Conservation (phyloP, 2,797 vertebrate species). For the Denticeps clupeoides region DNA sequence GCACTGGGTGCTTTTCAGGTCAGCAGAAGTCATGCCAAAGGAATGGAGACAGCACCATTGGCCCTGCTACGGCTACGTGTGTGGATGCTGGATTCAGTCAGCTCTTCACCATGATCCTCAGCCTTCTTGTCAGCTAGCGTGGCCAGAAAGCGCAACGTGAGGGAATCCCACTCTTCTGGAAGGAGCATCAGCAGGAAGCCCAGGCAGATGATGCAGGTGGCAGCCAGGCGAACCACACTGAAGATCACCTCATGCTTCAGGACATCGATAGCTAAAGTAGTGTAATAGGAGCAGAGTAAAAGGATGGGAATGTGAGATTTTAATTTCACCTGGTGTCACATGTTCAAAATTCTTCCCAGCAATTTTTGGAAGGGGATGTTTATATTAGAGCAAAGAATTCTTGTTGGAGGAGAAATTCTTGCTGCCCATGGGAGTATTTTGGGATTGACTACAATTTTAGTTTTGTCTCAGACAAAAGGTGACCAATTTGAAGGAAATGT, state of each 20-base stretch:
- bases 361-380: not conserved
- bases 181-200: slow-evolving; percentile 91
- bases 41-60: slow-evolving; percentile 85
- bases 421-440: no score
- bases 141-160: slow-evolving; percentile 85
- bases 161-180: slow-evolving; percentile 95
- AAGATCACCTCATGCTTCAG: slow-evolving; percentile 97
- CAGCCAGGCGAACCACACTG: slow-evolving; percentile 87
- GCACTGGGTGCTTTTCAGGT: no score
- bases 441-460: no score
- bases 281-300: slow-evolving; percentile 9
- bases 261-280: slow-evolving; percentile 82
- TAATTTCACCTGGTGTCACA: no score
- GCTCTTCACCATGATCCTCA: slow-evolving; percentile 79
- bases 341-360: no score
- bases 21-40: slow-evolving; percentile 73
- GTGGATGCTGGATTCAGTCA: slow-evolving; percentile 74
- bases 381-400: no score
- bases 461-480: no score
- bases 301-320: no score
- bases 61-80: slow-evolving; percentile 81
- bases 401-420: no score
- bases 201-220: slow-evolving; percentile 89
- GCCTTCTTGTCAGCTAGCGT: slow-evolving; percentile 88
- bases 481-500: no score